Evolutionary conservation across 37 sponge, comb jelly and placozoan species (phyloP).

Genomic region (Lycopodina hypogea): DNA sequence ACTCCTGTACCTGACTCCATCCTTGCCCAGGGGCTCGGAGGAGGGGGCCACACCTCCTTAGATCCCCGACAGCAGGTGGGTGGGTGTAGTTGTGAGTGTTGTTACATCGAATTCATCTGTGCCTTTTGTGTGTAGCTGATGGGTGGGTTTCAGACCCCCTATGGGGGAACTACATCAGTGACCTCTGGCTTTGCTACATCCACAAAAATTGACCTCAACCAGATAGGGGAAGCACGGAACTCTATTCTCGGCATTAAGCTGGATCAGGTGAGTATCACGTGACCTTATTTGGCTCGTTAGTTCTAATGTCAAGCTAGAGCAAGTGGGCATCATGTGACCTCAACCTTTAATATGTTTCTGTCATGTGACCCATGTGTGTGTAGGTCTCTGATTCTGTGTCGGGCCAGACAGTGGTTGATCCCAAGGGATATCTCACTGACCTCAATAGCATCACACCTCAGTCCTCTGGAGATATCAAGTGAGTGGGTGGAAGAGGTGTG

Average conservation of each 20-base stretch:
- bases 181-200: constrained; percentile 81
- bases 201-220: constrained; percentile 83
- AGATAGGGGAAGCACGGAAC: constrained; percentile 96
- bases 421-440: constrained; percentile 96
- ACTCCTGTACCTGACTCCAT: constrained; percentile 92
- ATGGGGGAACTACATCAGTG: constrained; percentile 49
- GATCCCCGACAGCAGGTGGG: constrained; percentile 67
- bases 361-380: background rate
- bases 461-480: constrained; percentile 85
- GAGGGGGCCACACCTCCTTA: constrained; percentile 28
- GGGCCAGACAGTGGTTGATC: constrained; percentile 98
- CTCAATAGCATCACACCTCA: constrained; percentile 94
- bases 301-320: constrained; percentile 95
- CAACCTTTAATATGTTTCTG: background rate
- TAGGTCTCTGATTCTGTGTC: constrained; percentile 96
- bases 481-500: no score
- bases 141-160: constrained; percentile 67
- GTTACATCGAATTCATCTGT: background rate
- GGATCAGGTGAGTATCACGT: constrained; percentile 81
- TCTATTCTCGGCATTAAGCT: constrained; percentile 93
- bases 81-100: background rate
- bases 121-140: background rate
- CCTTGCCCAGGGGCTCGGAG: constrained; percentile 42
- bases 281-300: background rate
- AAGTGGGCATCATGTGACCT: constrained; percentile 56